Base-by-base conservation (phyloP, 2,113 vertebrate genomes). In the Hyaena hyaena region DNA sequence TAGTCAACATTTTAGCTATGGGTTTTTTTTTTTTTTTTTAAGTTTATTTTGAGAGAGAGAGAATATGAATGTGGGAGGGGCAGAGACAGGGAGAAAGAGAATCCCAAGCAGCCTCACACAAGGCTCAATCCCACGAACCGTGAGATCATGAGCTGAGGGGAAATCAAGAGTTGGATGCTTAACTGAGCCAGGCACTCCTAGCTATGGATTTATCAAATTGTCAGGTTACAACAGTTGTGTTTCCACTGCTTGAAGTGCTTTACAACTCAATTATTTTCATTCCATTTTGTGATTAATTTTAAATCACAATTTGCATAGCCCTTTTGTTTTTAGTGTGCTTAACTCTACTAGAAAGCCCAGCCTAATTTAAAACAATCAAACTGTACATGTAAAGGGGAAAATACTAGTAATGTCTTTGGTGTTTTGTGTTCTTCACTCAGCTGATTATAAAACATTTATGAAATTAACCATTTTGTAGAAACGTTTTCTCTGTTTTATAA, bases 261-360 rank as follows among this genome's bases (percentile, higher is more conserved):
- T 91, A 26, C 19, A 45, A 77, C 48, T 15, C 45, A 26, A 11
- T 86, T 80, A n/a, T 96, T 85, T 69, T 73, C 43, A 93, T 15
- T 55, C 23, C 85, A 33, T 88, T 88, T 71, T 55, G 26, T 95
- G 33, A 79, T 94, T 61, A 43, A 65, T 80, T 74, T 83, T 53
- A 31, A 77, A 80, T 39, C 39, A 39, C 39, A 50, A 19, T 73
- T 65, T 63, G 35, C 14, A 15, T 92, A 66, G 23, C 16, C 19
- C 50, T 87, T 87, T 94, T 69, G 24, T 95, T 88, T 77, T 81
- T 81, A 69, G 31, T 96, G 24, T 90, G 26, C 23, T 77, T 50
- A 55, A 53, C 21, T 93, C 61, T 88, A 50, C 10, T 91, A 23
- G 50, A 68, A 95, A 95, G 28, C 35, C 28, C 61, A 95, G 71